Evolutionary conservation across 2,888 invertebrate species (phyloP), one percentile per base, ranked within the genome.

Genomic region (Drosophila borborema): DNA sequence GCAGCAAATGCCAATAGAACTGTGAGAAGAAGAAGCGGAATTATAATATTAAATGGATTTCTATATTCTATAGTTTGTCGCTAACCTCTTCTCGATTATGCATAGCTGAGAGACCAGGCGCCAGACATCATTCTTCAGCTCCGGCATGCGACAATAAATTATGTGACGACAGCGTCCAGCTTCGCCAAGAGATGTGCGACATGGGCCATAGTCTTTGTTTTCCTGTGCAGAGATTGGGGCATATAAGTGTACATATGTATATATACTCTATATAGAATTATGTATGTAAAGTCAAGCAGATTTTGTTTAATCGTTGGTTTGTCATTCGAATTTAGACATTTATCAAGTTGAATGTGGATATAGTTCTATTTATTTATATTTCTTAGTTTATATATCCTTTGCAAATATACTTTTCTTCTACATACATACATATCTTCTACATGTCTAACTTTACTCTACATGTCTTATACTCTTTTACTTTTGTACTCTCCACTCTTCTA

Each of bases 1-100:
- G 83, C 97, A 97, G 88, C 97, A 97, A 18, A 96, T 95, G n/a
- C 97, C 97, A 63, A 97, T 94, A 45, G 95, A 78, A 23, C 93
- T 93, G 59, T 31, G 23, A 55, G 10, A 28, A 1, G 6, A 16
- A 23, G 34, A 9, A 34, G 14, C 14, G 14, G 14, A 10, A 38
- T 38, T 38, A 6, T 5, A 38, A 2, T 16, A 14, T 8, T 48
- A 3, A 34, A 31, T 45, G 40, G 16, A 14, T 23, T 3, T 28
- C n/a, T 5, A 10, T 16, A 14, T 20, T 20, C 20, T 20, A 20
- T 9, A 4, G 6, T 5, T 10, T 1, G 1, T 5, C 3, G 12
- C 9, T 23, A 92, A 86, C 92, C 83, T 89, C 64, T 95, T 94
- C 77, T 96, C 95, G 69, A 96, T 95, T 45, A 96, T 94, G 91